phyloP scores from a whole-genome alignment of 2,113 vertebrate species.

The Oncorhynchus tshawytscha region DNA sequence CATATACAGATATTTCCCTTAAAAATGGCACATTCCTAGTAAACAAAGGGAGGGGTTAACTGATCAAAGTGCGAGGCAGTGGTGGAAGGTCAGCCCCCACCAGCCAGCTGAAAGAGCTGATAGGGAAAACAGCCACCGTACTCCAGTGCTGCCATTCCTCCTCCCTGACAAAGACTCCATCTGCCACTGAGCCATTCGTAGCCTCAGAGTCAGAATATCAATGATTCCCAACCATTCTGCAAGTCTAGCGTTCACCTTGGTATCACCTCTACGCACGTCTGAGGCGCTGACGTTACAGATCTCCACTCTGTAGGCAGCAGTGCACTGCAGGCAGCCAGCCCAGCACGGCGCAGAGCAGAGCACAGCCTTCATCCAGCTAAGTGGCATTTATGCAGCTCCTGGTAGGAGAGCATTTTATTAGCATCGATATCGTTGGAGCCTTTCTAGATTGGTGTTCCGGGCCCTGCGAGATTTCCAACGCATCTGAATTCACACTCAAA shows the following conservation, averaged over 20 bases:
- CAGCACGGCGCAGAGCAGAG: background rate
- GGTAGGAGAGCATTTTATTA: conserved; percentile 47
- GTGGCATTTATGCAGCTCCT: conserved; percentile 59
- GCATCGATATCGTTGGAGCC: conserved; percentile 55
- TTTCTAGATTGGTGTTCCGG: conserved; percentile 14
- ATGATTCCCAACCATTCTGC: conserved; percentile 89
- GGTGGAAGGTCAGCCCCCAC: conserved; percentile 83
- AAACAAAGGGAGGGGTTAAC: conserved; percentile 76
- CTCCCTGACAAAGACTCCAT: conserved; percentile 97
- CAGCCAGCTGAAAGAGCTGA: conserved; percentile 62
- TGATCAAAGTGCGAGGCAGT: conserved; percentile 72
- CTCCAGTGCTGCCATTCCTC: conserved; percentile 90
- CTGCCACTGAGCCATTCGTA: conserved; percentile 92
- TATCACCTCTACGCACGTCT: conserved; percentile 80
- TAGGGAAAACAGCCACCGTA: conserved; percentile 75
- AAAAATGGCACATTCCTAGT: conserved; percentile 64
- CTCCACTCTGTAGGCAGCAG: conserved; percentile 42
- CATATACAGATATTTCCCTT: conserved; percentile 25
- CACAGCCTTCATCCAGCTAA: conserved; percentile 54
- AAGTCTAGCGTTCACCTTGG: conserved; percentile 88
- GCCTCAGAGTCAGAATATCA: conserved; percentile 92
- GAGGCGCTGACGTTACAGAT: conserved; percentile 75
- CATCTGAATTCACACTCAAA: conserved; percentile 3
- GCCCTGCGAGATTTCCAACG: conserved; percentile 8
- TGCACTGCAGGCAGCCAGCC: conserved; percentile 48